phyloP scores from a whole-genome alignment of 2,797 vertebrate genomes.

The Botia kubotai region DNA sequence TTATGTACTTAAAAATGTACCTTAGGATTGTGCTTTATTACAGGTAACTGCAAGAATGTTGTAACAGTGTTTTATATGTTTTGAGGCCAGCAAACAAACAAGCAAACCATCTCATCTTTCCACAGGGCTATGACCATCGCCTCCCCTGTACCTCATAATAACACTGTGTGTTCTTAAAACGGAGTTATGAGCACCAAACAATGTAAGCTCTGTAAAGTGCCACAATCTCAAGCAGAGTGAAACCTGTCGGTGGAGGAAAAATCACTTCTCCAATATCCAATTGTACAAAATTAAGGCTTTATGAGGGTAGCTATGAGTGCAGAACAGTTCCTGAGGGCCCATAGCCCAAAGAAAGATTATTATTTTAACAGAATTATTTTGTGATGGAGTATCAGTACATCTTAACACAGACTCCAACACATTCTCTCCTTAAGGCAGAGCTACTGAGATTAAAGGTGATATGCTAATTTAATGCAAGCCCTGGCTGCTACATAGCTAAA shows the following conservation, averaged over 20 bases:
- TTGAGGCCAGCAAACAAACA: constrained; percentile 20
- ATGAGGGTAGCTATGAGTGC: constrained; percentile 79
- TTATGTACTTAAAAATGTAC: neutral
- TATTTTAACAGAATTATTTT: constrained; percentile 82
- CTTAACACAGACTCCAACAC: constrained; percentile 75
- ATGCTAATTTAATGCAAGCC: constrained; percentile 50
- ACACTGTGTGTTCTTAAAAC: constrained; percentile 73
- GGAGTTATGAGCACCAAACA: constrained; percentile 74
- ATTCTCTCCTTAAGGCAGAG: constrained; percentile 62
- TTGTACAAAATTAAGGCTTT: constrained; percentile 80
- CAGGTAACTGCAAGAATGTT: constrained; percentile 7
- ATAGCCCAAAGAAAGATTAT: constrained; percentile 81
- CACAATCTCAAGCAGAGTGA: constrained; percentile 26
- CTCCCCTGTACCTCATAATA: constrained; percentile 69
- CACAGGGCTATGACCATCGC: constrained; percentile 40
- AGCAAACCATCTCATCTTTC: constrained; percentile 50
- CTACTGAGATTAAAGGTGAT: constrained; percentile 51
- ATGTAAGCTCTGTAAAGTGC: constrained; percentile 63
- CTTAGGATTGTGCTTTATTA: neutral
- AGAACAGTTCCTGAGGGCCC: constrained; percentile 80
- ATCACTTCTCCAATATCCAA: constrained; percentile 77
- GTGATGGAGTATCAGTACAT: constrained; percentile 80
- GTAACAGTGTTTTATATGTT: neutral
- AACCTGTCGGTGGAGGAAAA: constrained; percentile 61
- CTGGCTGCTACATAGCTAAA: constrained; percentile 15